These are phyloP conservation scores for Takifugu flavidus DNA, from an alignment of 2,113 vertebrate species.

Conservation along the genomic window DNA sequence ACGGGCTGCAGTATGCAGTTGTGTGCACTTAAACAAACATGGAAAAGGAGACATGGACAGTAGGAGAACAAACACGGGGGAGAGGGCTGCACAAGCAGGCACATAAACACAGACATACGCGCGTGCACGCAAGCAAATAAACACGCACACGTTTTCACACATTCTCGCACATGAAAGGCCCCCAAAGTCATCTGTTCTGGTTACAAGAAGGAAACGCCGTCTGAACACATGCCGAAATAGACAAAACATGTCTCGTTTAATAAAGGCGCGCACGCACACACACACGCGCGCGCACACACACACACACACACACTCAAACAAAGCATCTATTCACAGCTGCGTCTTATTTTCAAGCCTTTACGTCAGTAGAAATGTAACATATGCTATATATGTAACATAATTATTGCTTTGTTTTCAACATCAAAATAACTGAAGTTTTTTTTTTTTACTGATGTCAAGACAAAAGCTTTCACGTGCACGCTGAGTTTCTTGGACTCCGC, in stretches of 20 bases:
- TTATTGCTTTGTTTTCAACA: too few species aligned
- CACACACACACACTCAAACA: slow-evolving; percentile 30
- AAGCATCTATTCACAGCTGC: slow-evolving; percentile 8
- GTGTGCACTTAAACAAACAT: slow-evolving; percentile 48
- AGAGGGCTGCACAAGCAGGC: slow-evolving; percentile 37
- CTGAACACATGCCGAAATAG: slow-evolving; percentile 77
- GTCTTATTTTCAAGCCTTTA: slow-evolving; percentile 2
- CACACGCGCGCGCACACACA: slow-evolving; percentile 20
- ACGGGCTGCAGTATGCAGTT: slow-evolving; percentile 14
- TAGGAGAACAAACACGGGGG: slow-evolving; percentile 38
- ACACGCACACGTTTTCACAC: slow-evolving; percentile 62
- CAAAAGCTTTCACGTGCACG: too few species aligned
- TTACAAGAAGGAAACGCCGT: slow-evolving; percentile 75
- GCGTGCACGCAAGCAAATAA: slow-evolving; percentile 23
- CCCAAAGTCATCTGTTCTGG: slow-evolving; percentile 74
- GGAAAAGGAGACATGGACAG: slow-evolving; percentile 30
- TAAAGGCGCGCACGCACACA: slow-evolving; percentile 40
- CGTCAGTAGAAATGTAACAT: too few species aligned
- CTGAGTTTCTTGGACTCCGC: not conserved
- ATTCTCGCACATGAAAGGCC: slow-evolving; percentile 73
- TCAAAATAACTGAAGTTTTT: not conserved
- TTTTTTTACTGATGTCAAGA: too few species aligned
- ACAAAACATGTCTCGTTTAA: slow-evolving; percentile 78
- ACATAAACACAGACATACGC: slow-evolving; percentile 23
- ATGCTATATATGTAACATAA: too few species aligned